Evolutionary conservation across 2,888 invertebrate species (phyloP).

Genomic region (Parascotia fuliginaria): DNA sequence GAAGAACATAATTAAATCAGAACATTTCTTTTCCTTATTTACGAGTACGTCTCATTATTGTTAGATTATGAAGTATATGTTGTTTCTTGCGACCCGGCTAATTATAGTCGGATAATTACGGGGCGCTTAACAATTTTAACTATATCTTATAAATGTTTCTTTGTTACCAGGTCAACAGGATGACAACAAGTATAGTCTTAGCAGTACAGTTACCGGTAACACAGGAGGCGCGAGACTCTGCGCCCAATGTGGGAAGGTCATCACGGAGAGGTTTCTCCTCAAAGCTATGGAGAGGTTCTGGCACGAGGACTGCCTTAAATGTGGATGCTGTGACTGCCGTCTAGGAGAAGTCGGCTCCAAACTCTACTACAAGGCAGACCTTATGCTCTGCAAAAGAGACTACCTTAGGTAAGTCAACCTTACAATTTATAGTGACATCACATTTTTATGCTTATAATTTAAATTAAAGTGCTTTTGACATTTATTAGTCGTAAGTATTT

Average conservation of each 20-base stretch:
- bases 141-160: background rate
- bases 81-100: background rate
- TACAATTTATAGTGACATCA: constrained; percentile 21
- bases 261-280: constrained; percentile 92
- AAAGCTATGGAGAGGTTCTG: constrained; percentile 95
- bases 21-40: constrained; percentile 26
- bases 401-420: constrained; percentile 90
- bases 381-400: constrained; percentile 96
- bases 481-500: constrained; percentile 60
- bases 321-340: constrained; percentile 96
- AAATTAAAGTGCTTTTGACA: constrained; percentile 58
- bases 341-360: constrained; percentile 97
- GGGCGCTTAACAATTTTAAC: background rate
- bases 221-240: constrained; percentile 87
- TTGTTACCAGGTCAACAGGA: constrained; percentile 75
- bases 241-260: constrained; percentile 94
- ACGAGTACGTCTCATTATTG: constrained; percentile 22
- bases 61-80: constrained; percentile 4
- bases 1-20: constrained; percentile 35
- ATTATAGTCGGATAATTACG: background rate
- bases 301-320: constrained; percentile 97
- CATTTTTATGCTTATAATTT: constrained; percentile 42
- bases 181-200: constrained; percentile 75
- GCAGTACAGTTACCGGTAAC: constrained; percentile 62
- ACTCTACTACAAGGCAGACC: constrained; percentile 95